These are phyloP conservation scores for Scomber scombrus DNA, from an alignment of 2,113 vertebrate genomes.

Conservation along the genomic window DNA sequence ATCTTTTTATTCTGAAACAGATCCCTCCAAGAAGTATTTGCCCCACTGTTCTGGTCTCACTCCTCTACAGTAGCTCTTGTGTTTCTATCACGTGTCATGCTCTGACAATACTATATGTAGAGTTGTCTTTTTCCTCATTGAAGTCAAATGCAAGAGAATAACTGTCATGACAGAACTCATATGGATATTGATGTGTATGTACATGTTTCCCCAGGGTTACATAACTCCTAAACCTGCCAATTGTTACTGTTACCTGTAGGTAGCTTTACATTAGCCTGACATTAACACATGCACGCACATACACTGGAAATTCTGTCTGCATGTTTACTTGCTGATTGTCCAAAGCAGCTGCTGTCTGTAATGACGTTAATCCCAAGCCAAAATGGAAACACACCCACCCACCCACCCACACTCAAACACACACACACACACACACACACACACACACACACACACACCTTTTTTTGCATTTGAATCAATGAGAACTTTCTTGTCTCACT, in stretches of 20 bases:
- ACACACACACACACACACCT: background rate
- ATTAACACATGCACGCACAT: constrained; percentile 9
- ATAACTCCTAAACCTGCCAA: constrained; percentile 25
- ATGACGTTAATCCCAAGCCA: constrained; percentile 51
- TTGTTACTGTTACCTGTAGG: constrained; percentile 49
- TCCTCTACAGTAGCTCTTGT: too few relatives aligned
- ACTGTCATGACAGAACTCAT: background rate
- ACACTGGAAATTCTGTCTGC: constrained; percentile 22
- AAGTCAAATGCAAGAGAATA: too few relatives aligned
- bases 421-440: background rate
- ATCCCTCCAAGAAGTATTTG: too few relatives aligned
- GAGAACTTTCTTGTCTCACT: constrained; percentile 26
- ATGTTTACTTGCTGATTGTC: constrained; percentile 56
- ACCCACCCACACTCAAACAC: constrained; percentile 7
- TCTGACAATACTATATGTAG: too few relatives aligned
- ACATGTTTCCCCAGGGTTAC: background rate
- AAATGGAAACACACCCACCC: constrained; percentile 44
- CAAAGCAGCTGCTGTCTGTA: constrained; percentile 67
- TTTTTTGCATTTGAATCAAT: constrained; percentile 43
- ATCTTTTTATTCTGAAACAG: too few relatives aligned
- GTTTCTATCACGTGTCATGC: too few relatives aligned
- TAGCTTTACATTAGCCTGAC: constrained; percentile 32
- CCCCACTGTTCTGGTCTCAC: too few relatives aligned
- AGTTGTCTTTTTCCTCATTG: too few relatives aligned
- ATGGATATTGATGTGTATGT: background rate